Evolutionary conservation across 2,113 vertebrate species (phyloP).

Genomic region (Arenaria interpres): DNA sequence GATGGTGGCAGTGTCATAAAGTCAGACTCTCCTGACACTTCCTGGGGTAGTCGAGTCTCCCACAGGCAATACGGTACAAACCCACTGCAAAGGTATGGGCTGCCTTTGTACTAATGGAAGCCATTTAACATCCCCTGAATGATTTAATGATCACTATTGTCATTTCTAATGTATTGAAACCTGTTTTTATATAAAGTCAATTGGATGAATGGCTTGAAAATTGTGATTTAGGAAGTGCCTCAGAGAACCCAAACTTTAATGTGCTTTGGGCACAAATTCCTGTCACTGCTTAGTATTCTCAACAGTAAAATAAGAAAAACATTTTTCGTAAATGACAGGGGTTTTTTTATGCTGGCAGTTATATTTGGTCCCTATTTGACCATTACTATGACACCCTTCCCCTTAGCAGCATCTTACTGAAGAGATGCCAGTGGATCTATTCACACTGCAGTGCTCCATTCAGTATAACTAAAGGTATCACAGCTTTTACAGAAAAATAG

Average conservation of each 20-base stretch:
- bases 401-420: not conserved
- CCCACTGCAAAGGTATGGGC: not conserved
- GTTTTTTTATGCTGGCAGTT: not conserved
- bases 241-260: not conserved
- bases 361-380: not conserved
- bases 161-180: not conserved
- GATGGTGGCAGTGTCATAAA: not conserved
- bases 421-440: not conserved
- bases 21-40: not conserved
- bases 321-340: not conserved
- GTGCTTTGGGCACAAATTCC: not conserved
- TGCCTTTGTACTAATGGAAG: not conserved
- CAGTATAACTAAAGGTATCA: not conserved
- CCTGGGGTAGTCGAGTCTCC: accelerated
- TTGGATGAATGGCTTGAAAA: not conserved
- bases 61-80: not conserved
- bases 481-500: not conserved
- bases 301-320: not conserved
- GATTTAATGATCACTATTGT: not conserved
- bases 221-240: not conserved
- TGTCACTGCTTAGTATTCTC: not conserved
- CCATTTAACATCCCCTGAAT: not conserved
- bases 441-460: not conserved
- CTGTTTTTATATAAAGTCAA: not conserved
- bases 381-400: not conserved